Evolutionary conservation across 2,113 vertebrate species (phyloP).

Genomic region (Petaurus breviceps): DNA sequence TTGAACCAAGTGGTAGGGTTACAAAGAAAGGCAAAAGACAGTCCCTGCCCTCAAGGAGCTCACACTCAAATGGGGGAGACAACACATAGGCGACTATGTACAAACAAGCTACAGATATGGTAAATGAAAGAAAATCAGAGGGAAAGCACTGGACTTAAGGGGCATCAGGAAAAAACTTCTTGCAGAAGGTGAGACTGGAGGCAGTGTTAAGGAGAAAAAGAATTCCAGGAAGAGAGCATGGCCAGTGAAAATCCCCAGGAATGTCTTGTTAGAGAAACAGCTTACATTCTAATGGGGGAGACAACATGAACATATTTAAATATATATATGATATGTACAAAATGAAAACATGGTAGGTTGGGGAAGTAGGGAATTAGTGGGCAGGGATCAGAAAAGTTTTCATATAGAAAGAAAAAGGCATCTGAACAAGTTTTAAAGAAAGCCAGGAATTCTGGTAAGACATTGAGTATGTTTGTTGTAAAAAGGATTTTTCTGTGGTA

Average conservation of each 20-base stretch:
- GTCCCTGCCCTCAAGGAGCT: not conserved
- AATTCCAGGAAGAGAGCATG: not conserved
- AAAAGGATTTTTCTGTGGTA: not conserved
- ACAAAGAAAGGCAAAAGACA: not conserved
- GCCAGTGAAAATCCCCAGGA: not conserved
- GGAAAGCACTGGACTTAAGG: not conserved
- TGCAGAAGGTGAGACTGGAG: not conserved
- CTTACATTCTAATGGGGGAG: not conserved
- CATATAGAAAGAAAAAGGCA: not conserved
- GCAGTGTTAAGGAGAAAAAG: not conserved
- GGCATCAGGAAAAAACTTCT: not conserved
- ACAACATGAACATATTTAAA: not conserved
- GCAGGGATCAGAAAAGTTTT: not conserved
- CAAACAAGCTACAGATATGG: not conserved
- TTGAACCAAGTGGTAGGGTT: not conserved
- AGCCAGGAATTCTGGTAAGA: not conserved
- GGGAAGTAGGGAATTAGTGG: not conserved
- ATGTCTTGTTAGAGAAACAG: not conserved
- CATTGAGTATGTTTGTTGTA: not conserved
- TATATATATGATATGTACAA: not conserved
- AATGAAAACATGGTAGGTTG: not conserved
- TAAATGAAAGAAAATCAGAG: not conserved
- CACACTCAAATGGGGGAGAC: too few species aligned
- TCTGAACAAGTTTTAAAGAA: not conserved
- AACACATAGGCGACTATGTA: not conserved